Percentiles rank a stretch among this genome's conserved stretches.
Conservation (phyloP, 1,140 invertebrate species). For the Lepidotrigona ventralis region DNA sequence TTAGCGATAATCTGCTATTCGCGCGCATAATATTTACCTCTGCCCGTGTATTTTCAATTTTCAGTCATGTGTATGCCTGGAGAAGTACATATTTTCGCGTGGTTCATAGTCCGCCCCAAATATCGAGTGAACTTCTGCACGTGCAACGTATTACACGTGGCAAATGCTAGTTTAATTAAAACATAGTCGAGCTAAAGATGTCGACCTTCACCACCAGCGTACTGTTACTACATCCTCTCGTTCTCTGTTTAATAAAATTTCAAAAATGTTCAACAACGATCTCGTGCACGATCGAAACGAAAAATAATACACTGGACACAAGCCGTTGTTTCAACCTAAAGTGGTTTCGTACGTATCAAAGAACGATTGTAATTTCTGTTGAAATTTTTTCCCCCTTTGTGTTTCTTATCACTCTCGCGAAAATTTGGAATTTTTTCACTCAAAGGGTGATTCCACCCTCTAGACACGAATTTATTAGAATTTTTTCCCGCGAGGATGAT, state of each 20-base stretch:
- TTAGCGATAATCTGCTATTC: background rate
- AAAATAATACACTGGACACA: background rate
- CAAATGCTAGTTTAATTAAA: constrained; percentile 20
- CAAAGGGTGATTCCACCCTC: too few species aligned
- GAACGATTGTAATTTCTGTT: too few species aligned
- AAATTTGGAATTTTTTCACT: too few species aligned
- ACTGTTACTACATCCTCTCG: background rate
- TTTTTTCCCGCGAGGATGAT: too few species aligned
- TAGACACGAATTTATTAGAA: too few species aligned
- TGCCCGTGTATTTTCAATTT: background rate
- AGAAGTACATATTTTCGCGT: background rate
- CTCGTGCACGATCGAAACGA: background rate
- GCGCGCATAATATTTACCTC: background rate
- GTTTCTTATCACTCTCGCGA: too few species aligned
- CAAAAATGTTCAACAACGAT: background rate
- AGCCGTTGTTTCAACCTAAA: too few species aligned
- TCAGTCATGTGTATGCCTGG: background rate
- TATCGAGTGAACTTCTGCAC: background rate
- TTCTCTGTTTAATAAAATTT: background rate
- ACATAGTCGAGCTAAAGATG: background rate
- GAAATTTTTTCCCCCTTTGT: too few species aligned
- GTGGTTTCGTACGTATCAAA: too few species aligned
- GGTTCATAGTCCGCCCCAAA: background rate
- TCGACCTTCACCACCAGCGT: background rate
- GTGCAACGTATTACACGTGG: background rate